Base-by-base conservation (phyloP, 2,113 vertebrate species). In the Podarcis cretensis region DNA sequence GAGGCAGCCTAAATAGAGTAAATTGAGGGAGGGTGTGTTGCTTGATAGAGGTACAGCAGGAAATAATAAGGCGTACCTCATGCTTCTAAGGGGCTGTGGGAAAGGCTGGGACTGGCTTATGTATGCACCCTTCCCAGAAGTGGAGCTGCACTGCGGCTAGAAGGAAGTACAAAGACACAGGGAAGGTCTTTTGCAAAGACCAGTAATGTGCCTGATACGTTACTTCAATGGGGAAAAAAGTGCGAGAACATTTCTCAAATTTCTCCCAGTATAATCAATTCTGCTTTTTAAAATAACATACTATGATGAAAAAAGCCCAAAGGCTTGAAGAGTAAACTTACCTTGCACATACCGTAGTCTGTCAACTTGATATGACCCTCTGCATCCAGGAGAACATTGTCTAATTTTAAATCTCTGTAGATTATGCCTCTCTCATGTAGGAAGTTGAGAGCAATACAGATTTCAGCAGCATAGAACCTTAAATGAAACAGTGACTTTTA, bases 271-370 rank as follows among this genome's bases (percentile, higher is more conserved):
- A 37, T 27, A 69, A 54, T 35, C 63, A 35, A 40, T 54, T 35
- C 21, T 25, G 7, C 16, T 40, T 32, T 23, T 73, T 37, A 21
- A 63, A 43, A 43, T 2, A 71, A 23, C 6, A 18, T 1, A 37
- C 0, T 18, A 1, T 2, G 5, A 23, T 2, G 5, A 20, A 4
- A 2, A 79, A 80, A 0, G 23, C 54, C 5, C 30, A 35, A 57
- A 43, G 13, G 8, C 2, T 10, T 78, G 35, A 78, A 54, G 2
- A 16, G 75, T 10, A 63, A 14, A 10, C 92, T 78, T 92, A 98
- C 99, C 98, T 99, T 99, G 98, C 99, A 99, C 99, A 99, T 99
- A 97, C 99, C 99, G 0, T 99, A 99, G 96, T 99, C 99, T 2
- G 99, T 99, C 87, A 99, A 94, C 82, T 99, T 99, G 96, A 99